Conservation (phyloP, 2,888 invertebrate species). For the Dinocampus coccinellae region DNA sequence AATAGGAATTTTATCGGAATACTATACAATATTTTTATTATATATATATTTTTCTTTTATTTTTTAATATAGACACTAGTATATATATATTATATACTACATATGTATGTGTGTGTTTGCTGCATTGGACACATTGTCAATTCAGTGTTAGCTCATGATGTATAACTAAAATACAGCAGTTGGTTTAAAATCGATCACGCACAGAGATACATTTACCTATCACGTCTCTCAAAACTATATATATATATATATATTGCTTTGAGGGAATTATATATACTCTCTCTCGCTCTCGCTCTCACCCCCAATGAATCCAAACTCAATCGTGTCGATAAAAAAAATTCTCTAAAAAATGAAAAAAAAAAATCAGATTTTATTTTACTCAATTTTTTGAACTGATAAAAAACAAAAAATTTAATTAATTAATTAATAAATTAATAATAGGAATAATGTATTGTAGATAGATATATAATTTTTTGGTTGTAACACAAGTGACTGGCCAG, state of each 20-base stretch:
- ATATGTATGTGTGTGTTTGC: slow-evolving; percentile 34
- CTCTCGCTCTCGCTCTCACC: too few species aligned
- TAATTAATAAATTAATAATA: too few species aligned
- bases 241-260: background rate
- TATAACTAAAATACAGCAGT: slow-evolving; percentile 46
- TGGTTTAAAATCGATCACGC: slow-evolving; percentile 66
- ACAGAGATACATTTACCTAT: slow-evolving; percentile 35
- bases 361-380: too few species aligned
- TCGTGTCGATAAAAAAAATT: too few species aligned
- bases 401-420: background rate
- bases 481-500: slow-evolving; percentile 18
- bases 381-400: too few species aligned
- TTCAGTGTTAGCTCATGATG: slow-evolving; percentile 53
- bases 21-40: too few species aligned
- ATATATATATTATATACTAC: slow-evolving; percentile 36
- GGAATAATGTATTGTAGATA: slow-evolving; percentile 14
- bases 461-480: slow-evolving; percentile 31
- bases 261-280: too few species aligned
- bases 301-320: too few species aligned
- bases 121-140: slow-evolving; percentile 68
- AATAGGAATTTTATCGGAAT: too few species aligned
- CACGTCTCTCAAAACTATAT: background rate
- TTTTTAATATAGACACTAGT: background rate
- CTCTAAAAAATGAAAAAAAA: too few species aligned
- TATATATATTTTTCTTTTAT: background rate